phyloP scores from a whole-genome alignment of 2,113 vertebrate genomes.

The Cnemophilus loriae region DNA sequence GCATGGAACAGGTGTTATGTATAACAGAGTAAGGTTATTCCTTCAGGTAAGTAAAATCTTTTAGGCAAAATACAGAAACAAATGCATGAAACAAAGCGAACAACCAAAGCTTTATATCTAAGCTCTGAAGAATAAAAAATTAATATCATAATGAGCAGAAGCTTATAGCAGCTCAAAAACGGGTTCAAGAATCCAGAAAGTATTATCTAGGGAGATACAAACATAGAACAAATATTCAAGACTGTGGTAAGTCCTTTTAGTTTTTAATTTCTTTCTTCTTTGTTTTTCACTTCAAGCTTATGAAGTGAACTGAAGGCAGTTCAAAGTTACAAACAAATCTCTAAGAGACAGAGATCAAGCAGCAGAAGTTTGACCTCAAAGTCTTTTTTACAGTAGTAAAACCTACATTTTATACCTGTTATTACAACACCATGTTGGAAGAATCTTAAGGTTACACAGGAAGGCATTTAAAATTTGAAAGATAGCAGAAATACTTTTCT shows the following conservation, averaged over 20 bases:
- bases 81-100: not conserved
- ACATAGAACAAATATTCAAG: not conserved
- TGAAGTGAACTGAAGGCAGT: not conserved
- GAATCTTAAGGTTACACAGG: not conserved
- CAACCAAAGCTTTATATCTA: not conserved
- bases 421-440: not conserved
- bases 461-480: not conserved
- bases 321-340: slow-evolving; percentile 30
- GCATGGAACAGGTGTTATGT: not conserved
- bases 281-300: not conserved
- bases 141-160: not conserved
- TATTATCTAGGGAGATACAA: not conserved
- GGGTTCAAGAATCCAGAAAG: not conserved
- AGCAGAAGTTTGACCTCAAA: not conserved
- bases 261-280: not conserved
- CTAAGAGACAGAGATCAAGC: not conserved
- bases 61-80: not conserved
- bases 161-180: not conserved
- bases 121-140: not conserved
- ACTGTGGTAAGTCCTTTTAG: not conserved
- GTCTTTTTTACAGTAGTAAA: not conserved
- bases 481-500: not conserved
- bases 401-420: not conserved
- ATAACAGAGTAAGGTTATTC: slow-evolving; percentile 25
- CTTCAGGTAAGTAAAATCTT: not conserved